Evolutionary conservation across 2,797 vertebrate species (phyloP).

Genomic region (Gadopsis bispinosus): DNA sequence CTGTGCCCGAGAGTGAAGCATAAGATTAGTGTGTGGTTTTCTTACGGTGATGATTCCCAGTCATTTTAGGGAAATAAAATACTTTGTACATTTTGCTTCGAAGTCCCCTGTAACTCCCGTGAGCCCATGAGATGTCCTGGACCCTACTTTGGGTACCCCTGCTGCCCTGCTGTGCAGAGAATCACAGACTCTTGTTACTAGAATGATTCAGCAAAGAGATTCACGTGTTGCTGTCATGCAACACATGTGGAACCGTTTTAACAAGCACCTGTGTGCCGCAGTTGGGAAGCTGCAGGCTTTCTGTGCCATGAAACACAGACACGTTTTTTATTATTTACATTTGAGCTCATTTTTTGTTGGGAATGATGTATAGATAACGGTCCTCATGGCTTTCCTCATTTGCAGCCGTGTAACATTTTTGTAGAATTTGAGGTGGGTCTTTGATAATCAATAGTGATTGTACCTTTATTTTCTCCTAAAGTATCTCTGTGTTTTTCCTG

Average conservation of each 20-base stretch:
- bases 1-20: neutral
- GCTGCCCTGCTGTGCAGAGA: slow-evolving; percentile 40
- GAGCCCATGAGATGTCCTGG: neutral
- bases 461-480: neutral
- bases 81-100: neutral
- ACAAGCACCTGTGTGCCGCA: slow-evolving; percentile 14
- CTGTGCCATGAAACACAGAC: slow-evolving; percentile 7
- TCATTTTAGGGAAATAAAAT: neutral
- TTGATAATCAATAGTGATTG: neutral
- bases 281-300: neutral
- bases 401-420: neutral
- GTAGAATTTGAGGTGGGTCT: neutral
- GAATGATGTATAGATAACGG: neutral
- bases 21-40: neutral
- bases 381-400: neutral
- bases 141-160: slow-evolving; percentile 14
- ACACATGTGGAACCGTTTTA: slow-evolving; percentile 34
- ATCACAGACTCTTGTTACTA: slow-evolving; percentile 23
- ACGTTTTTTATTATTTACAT: neutral
- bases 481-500: neutral
- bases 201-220: slow-evolving; percentile 39
- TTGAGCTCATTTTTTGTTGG: neutral
- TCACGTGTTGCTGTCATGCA: slow-evolving; percentile 40
- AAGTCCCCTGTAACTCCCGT: neutral
- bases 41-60: neutral